A percentile compares a stretch with the other conserved stretches of the same genome.
Conservation (phyloP, 2,113 vertebrate genomes). For the Isurus oxyrinchus region DNA sequence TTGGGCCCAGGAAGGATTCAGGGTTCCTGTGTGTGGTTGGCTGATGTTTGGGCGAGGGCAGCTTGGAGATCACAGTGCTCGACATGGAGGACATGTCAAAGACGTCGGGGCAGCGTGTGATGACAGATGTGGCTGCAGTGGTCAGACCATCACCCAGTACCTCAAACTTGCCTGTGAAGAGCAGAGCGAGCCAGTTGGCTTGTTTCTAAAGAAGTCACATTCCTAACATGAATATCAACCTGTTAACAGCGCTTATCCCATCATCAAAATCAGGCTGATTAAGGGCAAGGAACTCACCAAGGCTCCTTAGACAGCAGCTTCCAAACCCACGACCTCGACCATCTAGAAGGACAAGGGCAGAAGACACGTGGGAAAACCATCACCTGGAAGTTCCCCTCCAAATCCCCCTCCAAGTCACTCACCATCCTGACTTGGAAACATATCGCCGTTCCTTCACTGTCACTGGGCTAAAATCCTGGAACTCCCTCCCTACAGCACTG, state of each 20-base stretch:
- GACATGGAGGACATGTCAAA: conserved; percentile 57
- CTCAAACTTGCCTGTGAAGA: not conserved
- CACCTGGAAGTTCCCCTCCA: too few species aligned
- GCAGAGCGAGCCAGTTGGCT: not conserved
- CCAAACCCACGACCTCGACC: too few species aligned
- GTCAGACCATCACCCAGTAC: not conserved
- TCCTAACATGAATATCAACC: not conserved
- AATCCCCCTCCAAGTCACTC: too few species aligned
- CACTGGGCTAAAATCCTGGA: too few species aligned
- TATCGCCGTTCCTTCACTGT: too few species aligned
- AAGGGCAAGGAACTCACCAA: too few species aligned
- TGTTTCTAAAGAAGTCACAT: not conserved
- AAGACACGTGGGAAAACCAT: too few species aligned
- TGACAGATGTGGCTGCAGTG: conserved; percentile 54
- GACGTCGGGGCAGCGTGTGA: conserved; percentile 73
- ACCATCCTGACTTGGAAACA: too few species aligned
- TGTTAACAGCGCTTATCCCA: not conserved
- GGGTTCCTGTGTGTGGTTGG: conserved; percentile 77
- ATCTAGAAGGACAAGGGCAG: too few species aligned
- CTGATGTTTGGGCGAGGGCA: not conserved
- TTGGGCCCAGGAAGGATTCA: conserved; percentile 83
- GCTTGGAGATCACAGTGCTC: conserved; percentile 48
- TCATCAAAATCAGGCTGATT: not conserved
- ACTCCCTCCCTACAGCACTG: too few species aligned
- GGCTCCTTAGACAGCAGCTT: too few species aligned